Evolutionary conservation across 2,888 invertebrate species (phyloP), one percentile per base, ranked within the genome.

Genomic region (Rhabditoides inermis): DNA sequence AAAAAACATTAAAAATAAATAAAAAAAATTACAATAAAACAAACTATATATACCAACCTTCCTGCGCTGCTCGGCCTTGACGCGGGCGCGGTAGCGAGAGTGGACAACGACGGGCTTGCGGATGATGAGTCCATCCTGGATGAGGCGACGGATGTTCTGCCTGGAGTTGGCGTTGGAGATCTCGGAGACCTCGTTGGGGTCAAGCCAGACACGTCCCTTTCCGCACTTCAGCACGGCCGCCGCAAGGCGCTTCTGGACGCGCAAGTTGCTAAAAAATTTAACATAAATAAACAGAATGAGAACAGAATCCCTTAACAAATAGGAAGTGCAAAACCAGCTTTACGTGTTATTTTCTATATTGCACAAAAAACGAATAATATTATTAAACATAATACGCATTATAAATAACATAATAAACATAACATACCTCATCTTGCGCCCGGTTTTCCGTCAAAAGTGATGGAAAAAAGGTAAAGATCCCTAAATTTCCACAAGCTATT

Each of bases 131-230:
- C 98, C 98, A 87, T 99, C 95, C 82, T 95, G 98, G 77, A 98
- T 89, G 79, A 99, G 82, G 80, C 95, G 94, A 72, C 98, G 87
- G 80, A 98, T 90, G 64, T 74, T 74, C 48, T 70, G 70, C 90
- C 95, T 84, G 67, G 95, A 95, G 79, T 98, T 99, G 70, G 98
- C 95, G 80, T 95, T 95, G 68, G 92, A 89, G 78, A 99, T 98
- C 83, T 99, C 98, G 81, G 90, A 94, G 77, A 90, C 90, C 85
- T 99, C 98, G 83, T 98, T 99, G 49, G 98, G 98, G 84, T 99
- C 98, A 79, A 99, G 84, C 98, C 98, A 99, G 50, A 67, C 92
- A 82, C 98, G 98, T 80, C 94, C 94, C 82, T 88, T 90, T 77
- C 98, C 98, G 82, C 98, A 98, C 85, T 94, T 84, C 85, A 98